Conservation (phyloP, 2,113 vertebrate species). For the Malaclemys terrapin region DNA sequence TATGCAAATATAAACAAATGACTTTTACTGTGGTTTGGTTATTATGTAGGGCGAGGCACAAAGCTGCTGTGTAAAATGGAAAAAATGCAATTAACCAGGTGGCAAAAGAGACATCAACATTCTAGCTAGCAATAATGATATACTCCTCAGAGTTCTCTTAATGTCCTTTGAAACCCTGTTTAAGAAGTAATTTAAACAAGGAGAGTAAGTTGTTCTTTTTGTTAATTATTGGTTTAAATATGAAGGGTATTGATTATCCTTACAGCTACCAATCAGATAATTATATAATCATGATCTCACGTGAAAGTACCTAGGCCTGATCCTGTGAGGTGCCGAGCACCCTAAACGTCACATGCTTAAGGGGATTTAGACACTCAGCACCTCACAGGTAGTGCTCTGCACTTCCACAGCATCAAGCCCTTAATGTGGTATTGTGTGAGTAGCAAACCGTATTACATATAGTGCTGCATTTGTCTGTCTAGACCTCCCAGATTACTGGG, state of each 20-base stretch:
- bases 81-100: background rate
- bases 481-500: background rate
- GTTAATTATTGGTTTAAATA: background rate
- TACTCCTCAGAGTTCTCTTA: background rate
- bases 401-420: accelerated
- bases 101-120: accelerated
- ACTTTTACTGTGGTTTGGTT: background rate
- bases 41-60: background rate
- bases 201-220: background rate
- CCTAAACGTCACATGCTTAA: background rate
- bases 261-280: background rate
- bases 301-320: background rate
- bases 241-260: background rate
- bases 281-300: accelerated
- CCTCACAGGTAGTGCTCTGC: background rate
- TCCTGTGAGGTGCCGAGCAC: background rate
- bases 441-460: accelerated
- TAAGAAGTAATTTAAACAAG: background rate
- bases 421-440: accelerated
- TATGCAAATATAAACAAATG: accelerated
- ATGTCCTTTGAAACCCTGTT: background rate
- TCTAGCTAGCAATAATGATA: accelerated
- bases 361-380: accelerated
- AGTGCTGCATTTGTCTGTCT: accelerated
- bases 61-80: background rate